Conservation (phyloP, 2,888 invertebrate genomes). For the Allolobophora icterica region DNA sequence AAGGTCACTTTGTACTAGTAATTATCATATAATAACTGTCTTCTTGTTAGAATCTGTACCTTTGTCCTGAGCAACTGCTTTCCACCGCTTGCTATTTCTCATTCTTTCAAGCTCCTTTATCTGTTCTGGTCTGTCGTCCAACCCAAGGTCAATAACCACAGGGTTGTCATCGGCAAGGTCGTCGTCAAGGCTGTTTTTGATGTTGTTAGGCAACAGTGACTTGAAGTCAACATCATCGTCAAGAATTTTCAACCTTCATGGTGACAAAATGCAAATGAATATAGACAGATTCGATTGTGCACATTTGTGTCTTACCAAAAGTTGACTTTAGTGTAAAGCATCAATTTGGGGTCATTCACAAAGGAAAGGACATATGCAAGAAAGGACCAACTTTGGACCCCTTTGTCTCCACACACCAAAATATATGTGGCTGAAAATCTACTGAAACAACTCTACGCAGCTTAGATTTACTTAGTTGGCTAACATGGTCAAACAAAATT, state of each 20-base stretch:
- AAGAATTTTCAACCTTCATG: slow-evolving; percentile 74
- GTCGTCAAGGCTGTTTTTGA: slow-evolving; percentile 74
- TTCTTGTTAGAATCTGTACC: not conserved
- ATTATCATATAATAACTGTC: not conserved
- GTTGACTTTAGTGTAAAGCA: not conserved
- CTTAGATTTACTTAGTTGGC: too few species aligned
- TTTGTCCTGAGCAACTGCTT: slow-evolving; percentile 39
- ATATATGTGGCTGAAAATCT: too few species aligned
- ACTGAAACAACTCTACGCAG: too few species aligned
- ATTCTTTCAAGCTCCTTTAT: slow-evolving; percentile 64
- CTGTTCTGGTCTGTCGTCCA: slow-evolving; percentile 81
- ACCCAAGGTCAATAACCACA: slow-evolving; percentile 79
- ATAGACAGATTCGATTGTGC: not conserved
- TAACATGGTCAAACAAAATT: too few species aligned
- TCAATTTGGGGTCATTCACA: not conserved
- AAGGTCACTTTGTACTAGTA: not conserved
- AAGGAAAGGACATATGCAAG: not conserved
- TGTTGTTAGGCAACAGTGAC: slow-evolving; percentile 49
- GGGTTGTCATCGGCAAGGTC: slow-evolving; percentile 86
- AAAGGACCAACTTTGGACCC: too few species aligned
- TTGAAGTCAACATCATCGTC: slow-evolving; percentile 81
- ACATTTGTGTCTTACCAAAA: not conserved
- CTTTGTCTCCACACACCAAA: too few species aligned
- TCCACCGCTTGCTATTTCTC: slow-evolving; percentile 54
- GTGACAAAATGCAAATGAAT: not conserved